A percentile compares a stretch with the other conserved stretches of the same genome.
Conservation (phyloP, 2,888 invertebrate genomes). For the Pherbina coryleti region DNA sequence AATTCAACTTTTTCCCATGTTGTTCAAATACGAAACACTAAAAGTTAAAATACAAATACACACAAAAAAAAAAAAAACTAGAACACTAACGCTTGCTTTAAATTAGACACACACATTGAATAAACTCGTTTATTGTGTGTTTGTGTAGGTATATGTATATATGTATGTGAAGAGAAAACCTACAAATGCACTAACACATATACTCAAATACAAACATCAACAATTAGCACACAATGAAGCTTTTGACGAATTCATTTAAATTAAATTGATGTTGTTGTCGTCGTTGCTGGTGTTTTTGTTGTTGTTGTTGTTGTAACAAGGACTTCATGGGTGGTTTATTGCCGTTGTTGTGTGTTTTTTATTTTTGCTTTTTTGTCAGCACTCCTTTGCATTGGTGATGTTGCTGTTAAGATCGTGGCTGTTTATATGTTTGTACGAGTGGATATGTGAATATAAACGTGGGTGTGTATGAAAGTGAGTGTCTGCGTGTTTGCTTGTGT, state of each 20-base stretch:
- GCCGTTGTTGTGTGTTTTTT: background rate
- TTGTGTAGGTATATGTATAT: too few species aligned
- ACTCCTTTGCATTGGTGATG: background rate
- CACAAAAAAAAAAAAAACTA: background rate
- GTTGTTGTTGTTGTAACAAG: constrained; percentile 40
- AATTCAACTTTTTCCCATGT: too few species aligned
- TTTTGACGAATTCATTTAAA: constrained; percentile 21
- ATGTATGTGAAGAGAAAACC: background rate
- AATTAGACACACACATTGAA: constrained; percentile 8
- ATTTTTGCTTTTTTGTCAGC: constrained; percentile 41
- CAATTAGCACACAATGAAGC: constrained; percentile 15
- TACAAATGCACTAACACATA: constrained; percentile 31
- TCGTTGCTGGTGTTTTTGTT: background rate
- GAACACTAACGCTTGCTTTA: background rate
- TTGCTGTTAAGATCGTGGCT: background rate
- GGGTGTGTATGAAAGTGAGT: too few species aligned
- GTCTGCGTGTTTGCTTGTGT: too few species aligned
- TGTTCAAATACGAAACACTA: background rate
- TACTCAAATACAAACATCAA: constrained; percentile 15
- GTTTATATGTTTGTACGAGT: background rate
- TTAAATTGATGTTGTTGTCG: constrained; percentile 34
- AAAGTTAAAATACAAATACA: background rate
- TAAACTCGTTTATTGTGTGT: background rate
- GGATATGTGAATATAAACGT: background rate
- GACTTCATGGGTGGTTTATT: background rate